Evolutionary conservation across 2,888 invertebrate species (phyloP), one percentile per base, ranked within the genome.

Genomic region (Balanococcus diminutus): DNA sequence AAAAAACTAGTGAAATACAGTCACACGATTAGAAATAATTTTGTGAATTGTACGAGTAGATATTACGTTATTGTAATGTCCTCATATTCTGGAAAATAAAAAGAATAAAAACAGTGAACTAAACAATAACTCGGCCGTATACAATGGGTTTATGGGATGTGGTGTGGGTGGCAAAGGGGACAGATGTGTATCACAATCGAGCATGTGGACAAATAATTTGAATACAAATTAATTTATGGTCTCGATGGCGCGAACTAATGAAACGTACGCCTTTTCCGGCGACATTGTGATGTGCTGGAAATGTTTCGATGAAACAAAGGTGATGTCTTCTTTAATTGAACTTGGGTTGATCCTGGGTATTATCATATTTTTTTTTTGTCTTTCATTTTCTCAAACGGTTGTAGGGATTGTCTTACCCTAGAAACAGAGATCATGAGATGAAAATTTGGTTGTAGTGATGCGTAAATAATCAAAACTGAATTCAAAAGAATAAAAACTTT

Each of bases 161-260:
- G 14, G 11, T 42, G 11, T 42, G 42, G 2, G 19, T 4, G 19
- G 19, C 4, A 51, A 42, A 16, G 42, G 16, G 1, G 42, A 42
- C 14, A 14, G 42, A 51, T 19, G 51, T 19, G 46, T 51, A 51
- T 51, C 46, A 51, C 46, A 51, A 51, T 51, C 46, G n/a, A 51
- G 6, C 46, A n/a, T 51, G 28, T 67, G 61, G 61, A 67, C 61
- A 67, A 67, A 67, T 75, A 75, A 75, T 75, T 75, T 75, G 75
- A 75, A 75, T 75, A 32, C 19, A 32, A 75, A 75, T 75, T 28
- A 75, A 75, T 75, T 28, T 28, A n/a, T 28, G 28, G 8, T 28
- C 14, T 2, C 11, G 5, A 31, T 8, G n/a, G 36, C 3, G 36
- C 4, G 36, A 36, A 36, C 36, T 8, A 5, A 36, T 36, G 36